Evolutionary conservation across 2,797 vertebrate species (phyloP).

Genomic region (Labroides dimidiatus): DNA sequence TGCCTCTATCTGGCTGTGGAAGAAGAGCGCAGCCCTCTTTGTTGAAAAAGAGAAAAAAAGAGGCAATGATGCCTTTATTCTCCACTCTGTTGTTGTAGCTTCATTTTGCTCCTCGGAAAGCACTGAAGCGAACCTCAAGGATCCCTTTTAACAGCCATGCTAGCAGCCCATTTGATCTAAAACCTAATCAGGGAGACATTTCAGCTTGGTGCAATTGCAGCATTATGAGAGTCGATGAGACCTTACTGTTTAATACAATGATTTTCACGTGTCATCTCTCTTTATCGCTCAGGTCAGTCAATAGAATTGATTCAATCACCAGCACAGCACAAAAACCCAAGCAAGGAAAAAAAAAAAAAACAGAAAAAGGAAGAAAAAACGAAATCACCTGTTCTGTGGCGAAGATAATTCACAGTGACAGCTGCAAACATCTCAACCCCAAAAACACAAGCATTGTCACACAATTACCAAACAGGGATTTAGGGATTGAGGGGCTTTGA

Average conservation of each 20-base stretch:
- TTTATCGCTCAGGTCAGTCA: slow-evolving; percentile 75
- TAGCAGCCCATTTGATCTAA: slow-evolving; percentile 58
- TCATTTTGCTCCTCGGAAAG: slow-evolving; percentile 53
- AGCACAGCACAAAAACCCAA: slow-evolving; percentile 52
- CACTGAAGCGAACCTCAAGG: slow-evolving; percentile 56
- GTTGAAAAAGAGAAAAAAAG: slow-evolving; percentile 17
- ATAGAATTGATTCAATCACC: slow-evolving; percentile 77
- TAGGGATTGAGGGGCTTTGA: slow-evolving; percentile 48
- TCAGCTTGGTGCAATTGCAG: slow-evolving; percentile 53
- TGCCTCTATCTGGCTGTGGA: slow-evolving; percentile 18
- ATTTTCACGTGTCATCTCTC: slow-evolving; percentile 74
- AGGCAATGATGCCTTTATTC: slow-evolving; percentile 27
- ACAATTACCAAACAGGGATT: slow-evolving; percentile 66
- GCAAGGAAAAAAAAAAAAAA: slow-evolving; percentile 31
- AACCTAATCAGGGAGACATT: slow-evolving; percentile 65
- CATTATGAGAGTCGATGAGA: slow-evolving; percentile 71
- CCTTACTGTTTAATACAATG: slow-evolving; percentile 66
- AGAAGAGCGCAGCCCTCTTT: slow-evolving; percentile 25
- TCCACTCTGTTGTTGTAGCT: slow-evolving; percentile 42
- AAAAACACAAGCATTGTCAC: slow-evolving; percentile 44
- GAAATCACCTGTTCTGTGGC: slow-evolving; percentile 54
- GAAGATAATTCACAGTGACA: slow-evolving; percentile 52
- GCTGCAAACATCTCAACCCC: slow-evolving; percentile 50
- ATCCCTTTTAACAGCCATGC: slow-evolving; percentile 58
- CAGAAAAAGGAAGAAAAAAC: no score